Percentiles rank a stretch among this genome's conserved stretches.
Conservation (phyloP, 2,888 invertebrate species). For the Erannis defoliaria region DNA sequence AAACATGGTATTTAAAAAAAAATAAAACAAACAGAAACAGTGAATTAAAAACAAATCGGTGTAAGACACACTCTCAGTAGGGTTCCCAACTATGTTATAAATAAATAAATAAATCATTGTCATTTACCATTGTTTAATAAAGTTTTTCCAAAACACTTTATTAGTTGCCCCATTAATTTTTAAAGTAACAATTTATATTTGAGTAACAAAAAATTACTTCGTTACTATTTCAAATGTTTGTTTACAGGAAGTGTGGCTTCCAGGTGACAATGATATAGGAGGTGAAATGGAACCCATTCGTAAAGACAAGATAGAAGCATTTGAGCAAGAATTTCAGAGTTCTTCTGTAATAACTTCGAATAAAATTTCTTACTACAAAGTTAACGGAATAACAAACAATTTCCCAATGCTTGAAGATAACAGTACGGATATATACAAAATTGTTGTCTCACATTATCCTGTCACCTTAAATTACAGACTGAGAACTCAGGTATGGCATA, state of each 20-base stretch:
- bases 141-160: no score
- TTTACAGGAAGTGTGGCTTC: conserved; percentile 92
- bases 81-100: no score
- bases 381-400: conserved; percentile 89
- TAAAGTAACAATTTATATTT: neutral
- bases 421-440: conserved; percentile 80
- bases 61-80: no score
- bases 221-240: neutral
- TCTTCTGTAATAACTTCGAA: conserved; percentile 87
- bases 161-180: neutral
- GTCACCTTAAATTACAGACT: conserved; percentile 69
- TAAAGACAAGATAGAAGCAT: conserved; percentile 89
- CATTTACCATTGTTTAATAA: no score
- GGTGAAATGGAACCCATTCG: conserved; percentile 94
- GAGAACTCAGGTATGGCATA: conserved; percentile 54
- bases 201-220: no score
- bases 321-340: conserved; percentile 91
- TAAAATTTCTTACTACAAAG: conserved; percentile 90
- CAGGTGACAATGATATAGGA: conserved; percentile 99
- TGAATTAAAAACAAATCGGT: no score
- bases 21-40: neutral
- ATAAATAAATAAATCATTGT: no score
- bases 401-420: conserved; percentile 80
- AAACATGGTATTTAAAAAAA: no score
- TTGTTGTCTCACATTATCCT: conserved; percentile 92